Evolutionary conservation across 2,797 vertebrate species (phyloP).

Genomic region (Geotrypetes seraphini): DNA sequence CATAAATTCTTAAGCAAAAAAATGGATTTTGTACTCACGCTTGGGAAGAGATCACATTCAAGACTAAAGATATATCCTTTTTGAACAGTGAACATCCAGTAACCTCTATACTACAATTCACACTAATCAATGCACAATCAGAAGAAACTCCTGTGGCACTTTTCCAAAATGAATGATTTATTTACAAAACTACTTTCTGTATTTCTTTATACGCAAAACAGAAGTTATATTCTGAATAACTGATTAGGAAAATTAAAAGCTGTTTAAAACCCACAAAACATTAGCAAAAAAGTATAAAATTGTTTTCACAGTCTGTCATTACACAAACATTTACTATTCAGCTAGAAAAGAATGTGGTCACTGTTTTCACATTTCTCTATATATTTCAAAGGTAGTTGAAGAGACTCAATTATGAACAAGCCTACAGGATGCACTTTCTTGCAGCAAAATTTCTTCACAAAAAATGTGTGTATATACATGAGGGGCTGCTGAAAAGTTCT

Average conservation of each 20-base stretch:
- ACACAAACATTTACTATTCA: conserved; percentile 33
- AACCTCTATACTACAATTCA: conserved; percentile 37
- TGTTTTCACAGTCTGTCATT: conserved; percentile 63
- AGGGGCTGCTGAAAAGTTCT: no score
- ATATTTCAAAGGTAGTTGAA: conserved; percentile 48
- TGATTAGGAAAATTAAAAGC: conserved; percentile 32
- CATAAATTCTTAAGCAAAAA: no score
- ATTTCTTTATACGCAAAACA: conserved; percentile 54
- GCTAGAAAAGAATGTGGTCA: conserved; percentile 42
- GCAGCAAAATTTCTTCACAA: conserved; percentile 42
- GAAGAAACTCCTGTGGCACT: conserved; percentile 24
- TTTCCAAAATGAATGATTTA: conserved; percentile 32
- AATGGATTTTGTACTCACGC: conserved; percentile 19
- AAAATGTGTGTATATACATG: no score
- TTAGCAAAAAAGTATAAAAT: conserved; percentile 53
- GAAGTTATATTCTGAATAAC: conserved; percentile 41
- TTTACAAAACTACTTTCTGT: conserved; percentile 50
- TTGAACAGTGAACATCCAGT: conserved; percentile 51
- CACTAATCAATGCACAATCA: conserved; percentile 28
- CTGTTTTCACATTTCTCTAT: conserved; percentile 62
- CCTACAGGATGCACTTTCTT: conserved; percentile 39
- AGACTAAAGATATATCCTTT: conserved; percentile 39
- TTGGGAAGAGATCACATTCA: conserved; percentile 24
- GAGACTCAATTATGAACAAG: conserved; percentile 62
- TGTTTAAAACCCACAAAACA: conserved; percentile 40